Percentiles rank a stretch among this genome's conserved stretches.
Conservation (phyloP, 2,888 invertebrate species). For the Trichogramma evanescens region DNA sequence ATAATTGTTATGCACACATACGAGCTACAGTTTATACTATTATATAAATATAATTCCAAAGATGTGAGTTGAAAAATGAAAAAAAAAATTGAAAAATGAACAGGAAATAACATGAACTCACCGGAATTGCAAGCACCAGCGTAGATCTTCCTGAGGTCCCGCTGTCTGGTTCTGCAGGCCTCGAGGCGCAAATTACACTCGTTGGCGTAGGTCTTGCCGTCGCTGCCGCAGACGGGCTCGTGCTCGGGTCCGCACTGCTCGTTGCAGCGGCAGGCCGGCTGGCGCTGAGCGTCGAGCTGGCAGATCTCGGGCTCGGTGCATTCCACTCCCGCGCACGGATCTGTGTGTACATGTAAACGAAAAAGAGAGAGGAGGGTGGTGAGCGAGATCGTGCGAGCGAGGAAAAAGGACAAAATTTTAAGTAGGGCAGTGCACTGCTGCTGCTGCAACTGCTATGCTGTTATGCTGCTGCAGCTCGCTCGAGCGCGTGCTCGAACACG, state of each 20-base stretch:
- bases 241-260: slow-evolving; percentile 70
- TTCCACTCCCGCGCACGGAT: slow-evolving; percentile 74
- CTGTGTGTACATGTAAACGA: slow-evolving; percentile 47
- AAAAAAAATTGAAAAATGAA: background rate
- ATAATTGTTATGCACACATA: no score
- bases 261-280: slow-evolving; percentile 74
- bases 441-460: no score
- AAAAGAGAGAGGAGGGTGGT: no score
- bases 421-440: no score
- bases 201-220: slow-evolving; percentile 73
- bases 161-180: slow-evolving; percentile 68
- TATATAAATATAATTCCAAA: no score
- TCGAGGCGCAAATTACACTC: slow-evolving; percentile 74
- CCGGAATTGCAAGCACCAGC: slow-evolving; percentile 77
- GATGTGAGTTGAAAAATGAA: background rate
- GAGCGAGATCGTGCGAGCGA: no score
- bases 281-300: slow-evolving; percentile 70
- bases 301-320: slow-evolving; percentile 77
- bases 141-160: slow-evolving; percentile 66
- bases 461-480: no score
- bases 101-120: slow-evolving; percentile 37
- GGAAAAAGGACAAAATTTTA: no score
- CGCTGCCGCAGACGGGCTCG: slow-evolving; percentile 69
- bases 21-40: no score
- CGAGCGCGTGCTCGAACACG: no score